phyloP scores from a whole-genome alignment of 2,797 vertebrate genomes.

The Pipistrellus kuhlii region DNA sequence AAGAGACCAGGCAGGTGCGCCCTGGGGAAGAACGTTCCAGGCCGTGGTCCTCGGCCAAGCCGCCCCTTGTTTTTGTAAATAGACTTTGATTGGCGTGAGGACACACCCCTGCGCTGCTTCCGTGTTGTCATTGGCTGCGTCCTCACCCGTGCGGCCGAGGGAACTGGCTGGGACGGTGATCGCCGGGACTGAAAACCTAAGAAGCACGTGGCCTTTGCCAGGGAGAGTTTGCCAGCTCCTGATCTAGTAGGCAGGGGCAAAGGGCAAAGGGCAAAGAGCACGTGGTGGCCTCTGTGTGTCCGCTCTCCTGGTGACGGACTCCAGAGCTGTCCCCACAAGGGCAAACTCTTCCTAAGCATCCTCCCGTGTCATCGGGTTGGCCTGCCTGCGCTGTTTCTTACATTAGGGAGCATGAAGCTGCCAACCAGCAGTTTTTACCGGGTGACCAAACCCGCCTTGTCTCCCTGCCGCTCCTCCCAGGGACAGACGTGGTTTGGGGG shows the following conservation, averaged over 20 bases:
- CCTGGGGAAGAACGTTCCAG: background rate
- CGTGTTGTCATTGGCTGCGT: background rate
- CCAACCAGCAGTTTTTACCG: background rate
- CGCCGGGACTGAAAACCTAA: fast-evolving
- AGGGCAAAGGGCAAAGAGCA: no score
- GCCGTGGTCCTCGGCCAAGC: background rate
- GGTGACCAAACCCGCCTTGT: background rate
- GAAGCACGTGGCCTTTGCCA: background rate
- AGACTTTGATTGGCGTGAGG: background rate
- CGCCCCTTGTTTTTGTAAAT: background rate
- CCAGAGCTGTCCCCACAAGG: background rate
- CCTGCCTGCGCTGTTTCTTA: background rate
- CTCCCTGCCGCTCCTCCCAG: background rate
- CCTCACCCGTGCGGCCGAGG: fast-evolving
- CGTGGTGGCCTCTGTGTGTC: fast-evolving
- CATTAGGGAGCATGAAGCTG: background rate
- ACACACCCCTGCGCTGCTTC: fast-evolving
- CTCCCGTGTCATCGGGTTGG: background rate
- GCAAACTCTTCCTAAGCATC: fast-evolving
- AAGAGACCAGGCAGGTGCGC: background rate
- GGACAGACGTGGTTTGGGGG: background rate
- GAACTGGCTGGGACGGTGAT: background rate
- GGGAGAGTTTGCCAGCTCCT: background rate
- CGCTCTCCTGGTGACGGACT: fast-evolving
- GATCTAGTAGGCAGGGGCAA: background rate